These are phyloP conservation scores for Euphydryas editha DNA, from an alignment of 2,888 invertebrate genomes.

Conservation along the genomic window DNA sequence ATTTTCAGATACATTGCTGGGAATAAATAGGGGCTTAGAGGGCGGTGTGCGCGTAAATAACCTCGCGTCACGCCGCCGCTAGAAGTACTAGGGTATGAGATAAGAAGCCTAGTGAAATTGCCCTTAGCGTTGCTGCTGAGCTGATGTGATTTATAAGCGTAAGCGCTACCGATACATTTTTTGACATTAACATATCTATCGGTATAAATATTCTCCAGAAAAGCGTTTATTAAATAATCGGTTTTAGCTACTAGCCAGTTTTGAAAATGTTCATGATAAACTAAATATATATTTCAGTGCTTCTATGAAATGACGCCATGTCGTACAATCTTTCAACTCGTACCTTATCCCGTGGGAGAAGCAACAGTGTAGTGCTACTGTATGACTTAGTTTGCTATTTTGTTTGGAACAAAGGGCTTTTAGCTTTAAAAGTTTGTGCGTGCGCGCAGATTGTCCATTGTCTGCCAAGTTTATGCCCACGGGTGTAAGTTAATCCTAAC, in stretches of 20 bases:
- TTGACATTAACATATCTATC: slow-evolving; percentile 14
- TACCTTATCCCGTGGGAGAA: slow-evolving; percentile 49
- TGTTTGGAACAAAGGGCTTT: slow-evolving; percentile 68
- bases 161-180: slow-evolving; percentile 25
- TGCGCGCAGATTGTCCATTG: slow-evolving; percentile 57
- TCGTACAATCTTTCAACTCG: slow-evolving; percentile 12
- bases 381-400: slow-evolving; percentile 68
- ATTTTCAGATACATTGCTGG: slow-evolving; percentile 82
- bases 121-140: slow-evolving; percentile 51
- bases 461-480: slow-evolving; percentile 45
- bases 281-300: not conserved
- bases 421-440: slow-evolving; percentile 58
- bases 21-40: slow-evolving; percentile 83
- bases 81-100: slow-evolving; percentile 64
- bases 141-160: slow-evolving; percentile 38
- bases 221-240: not conserved
- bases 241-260: not conserved
- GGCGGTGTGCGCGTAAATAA: slow-evolving; percentile 81
- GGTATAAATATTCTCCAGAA: not conserved
- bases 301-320: not conserved
- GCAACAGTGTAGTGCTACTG: slow-evolving; percentile 41
- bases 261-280: not conserved
- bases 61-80: slow-evolving; percentile 69
- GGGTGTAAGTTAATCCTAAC: slow-evolving; percentile 27
- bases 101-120: slow-evolving; percentile 74